Evolutionary conservation across 2,888 invertebrate genomes (phyloP).

Genomic region (Falcaria lacertinaria): DNA sequence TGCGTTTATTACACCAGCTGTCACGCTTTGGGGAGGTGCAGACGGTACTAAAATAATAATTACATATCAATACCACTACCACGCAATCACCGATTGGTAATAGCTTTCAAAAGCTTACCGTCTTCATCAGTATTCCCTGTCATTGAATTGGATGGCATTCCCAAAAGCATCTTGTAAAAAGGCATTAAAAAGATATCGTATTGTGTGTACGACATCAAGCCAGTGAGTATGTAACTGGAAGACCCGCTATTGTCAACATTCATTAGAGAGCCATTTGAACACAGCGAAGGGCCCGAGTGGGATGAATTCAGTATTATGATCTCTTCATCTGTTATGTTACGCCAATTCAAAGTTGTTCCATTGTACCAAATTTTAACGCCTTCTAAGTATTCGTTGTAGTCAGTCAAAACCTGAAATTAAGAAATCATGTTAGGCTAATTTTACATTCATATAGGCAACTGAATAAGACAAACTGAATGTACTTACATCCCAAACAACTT

Average conservation of each 20-base stretch:
- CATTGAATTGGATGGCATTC: constrained; percentile 95
- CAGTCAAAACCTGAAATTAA: constrained; percentile 65
- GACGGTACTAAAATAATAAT: constrained; percentile 84
- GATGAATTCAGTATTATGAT: constrained; percentile 43
- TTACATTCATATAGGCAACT: no score
- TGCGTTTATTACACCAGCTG: constrained; percentile 89
- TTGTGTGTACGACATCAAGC: constrained; percentile 89
- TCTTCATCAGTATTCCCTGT: constrained; percentile 92
- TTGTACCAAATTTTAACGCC: constrained; percentile 84
- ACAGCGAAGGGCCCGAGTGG: constrained; percentile 43
- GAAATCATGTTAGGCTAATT: no score
- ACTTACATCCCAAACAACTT: constrained; percentile 90
- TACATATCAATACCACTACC: constrained; percentile 14
- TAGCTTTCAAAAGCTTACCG: constrained; percentile 68
- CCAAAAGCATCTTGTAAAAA: constrained; percentile 92
- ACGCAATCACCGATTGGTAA: constrained; percentile 6
- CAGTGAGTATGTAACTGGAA: constrained; percentile 86
- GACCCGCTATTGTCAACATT: constrained; percentile 85
- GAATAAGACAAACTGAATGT: constrained; percentile 5
- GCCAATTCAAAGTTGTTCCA: constrained; percentile 69
- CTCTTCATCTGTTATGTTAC: constrained; percentile 58
- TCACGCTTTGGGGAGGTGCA: constrained; percentile 87
- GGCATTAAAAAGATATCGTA: constrained; percentile 96
- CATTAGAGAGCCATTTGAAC: constrained; percentile 82
- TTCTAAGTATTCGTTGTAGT: constrained; percentile 81